Conservation (phyloP, 2,797 vertebrate species). For the Poecile montanus region DNA sequence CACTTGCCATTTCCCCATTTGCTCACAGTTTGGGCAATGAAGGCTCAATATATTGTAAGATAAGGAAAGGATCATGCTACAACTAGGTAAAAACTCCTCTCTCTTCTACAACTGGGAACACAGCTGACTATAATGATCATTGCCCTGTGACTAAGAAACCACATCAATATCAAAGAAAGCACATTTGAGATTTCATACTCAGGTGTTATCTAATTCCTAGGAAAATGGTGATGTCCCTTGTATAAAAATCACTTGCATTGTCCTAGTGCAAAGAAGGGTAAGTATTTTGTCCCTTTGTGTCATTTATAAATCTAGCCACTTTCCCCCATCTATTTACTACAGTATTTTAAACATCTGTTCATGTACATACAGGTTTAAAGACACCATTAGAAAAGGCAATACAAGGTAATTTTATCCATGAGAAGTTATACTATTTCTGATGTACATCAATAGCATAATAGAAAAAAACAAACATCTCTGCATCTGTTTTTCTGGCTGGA, state of each 20-base stretch:
- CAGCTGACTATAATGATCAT: neutral
- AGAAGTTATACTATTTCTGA: neutral
- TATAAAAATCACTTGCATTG: neutral
- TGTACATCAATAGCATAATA: neutral
- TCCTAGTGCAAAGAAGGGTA: neutral
- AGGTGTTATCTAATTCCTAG: neutral
- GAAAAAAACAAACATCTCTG: neutral
- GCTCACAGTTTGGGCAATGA: neutral
- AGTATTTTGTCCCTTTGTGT: neutral
- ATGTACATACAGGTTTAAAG: neutral
- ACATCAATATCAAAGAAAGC: neutral
- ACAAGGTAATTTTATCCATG: neutral
- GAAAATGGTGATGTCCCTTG: neutral
- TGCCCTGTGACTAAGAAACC: neutral
- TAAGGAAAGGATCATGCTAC: neutral
- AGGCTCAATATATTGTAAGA: neutral
- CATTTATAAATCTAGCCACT: neutral
- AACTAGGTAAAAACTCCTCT: neutral
- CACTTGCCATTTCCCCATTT: neutral
- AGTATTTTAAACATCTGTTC: neutral
- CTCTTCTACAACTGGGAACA: neutral
- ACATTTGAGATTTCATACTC: neutral
- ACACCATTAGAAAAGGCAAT: neutral
- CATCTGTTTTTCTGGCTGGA: neutral
- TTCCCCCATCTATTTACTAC: neutral